Conservation (phyloP, 2,113 vertebrate genomes). For the Ifrita kowaldi region DNA sequence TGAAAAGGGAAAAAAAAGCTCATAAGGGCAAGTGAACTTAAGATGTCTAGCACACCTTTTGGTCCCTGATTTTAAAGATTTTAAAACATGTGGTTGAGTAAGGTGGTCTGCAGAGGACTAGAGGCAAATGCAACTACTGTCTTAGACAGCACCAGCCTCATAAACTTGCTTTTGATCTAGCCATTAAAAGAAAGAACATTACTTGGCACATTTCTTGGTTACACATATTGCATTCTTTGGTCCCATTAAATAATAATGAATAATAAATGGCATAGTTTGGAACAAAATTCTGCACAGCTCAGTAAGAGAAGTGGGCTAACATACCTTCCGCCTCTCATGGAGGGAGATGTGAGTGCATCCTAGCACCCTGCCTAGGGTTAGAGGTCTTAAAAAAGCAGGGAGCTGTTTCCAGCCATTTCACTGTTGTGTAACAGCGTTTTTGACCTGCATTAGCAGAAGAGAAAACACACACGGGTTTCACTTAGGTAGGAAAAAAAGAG, state of each 20-base stretch:
- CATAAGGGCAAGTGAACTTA: neutral
- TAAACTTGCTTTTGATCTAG: conserved; percentile 44
- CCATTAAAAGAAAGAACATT: conserved; percentile 60
- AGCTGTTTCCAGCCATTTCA: neutral
- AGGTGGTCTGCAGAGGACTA: conserved; percentile 17
- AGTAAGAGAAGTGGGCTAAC: neutral
- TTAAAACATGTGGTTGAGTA: neutral
- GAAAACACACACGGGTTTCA: neutral
- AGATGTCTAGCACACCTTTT: neutral
- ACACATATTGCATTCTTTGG: conserved; percentile 56
- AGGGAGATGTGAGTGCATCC: neutral
- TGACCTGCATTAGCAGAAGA: neutral
- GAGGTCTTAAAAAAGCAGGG: neutral
- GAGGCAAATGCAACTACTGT: conserved; percentile 12
- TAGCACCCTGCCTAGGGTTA: neutral
- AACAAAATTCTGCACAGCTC: conserved; percentile 35
- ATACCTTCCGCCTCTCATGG: neutral
- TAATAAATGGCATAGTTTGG: conserved; percentile 49
- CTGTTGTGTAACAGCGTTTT: neutral
- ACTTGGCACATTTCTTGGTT: conserved; percentile 61
- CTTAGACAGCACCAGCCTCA: conserved; percentile 29
- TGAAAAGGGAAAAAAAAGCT: neutral
- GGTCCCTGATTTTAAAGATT: neutral
- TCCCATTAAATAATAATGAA: conserved; percentile 67
- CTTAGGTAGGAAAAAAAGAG: neutral